phyloP scores from a whole-genome alignment of 2,113 vertebrate species.

The Thamnophis sirtalis region DNA sequence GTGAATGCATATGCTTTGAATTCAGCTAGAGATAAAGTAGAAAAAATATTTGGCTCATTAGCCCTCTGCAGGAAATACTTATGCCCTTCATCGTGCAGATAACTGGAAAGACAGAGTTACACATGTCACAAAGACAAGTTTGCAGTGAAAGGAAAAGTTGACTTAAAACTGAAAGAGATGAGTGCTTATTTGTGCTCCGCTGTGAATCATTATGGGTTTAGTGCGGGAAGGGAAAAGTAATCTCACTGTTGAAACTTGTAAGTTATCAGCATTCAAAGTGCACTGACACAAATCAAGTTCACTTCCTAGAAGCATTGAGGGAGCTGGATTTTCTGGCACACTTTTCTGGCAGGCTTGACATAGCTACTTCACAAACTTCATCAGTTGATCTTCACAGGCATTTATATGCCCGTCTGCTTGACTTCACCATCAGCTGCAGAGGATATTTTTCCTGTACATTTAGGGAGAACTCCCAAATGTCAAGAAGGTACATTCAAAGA shows the following conservation, averaged over 20 bases:
- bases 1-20: conserved; percentile 3
- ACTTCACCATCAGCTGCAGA: neutral
- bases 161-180: neutral
- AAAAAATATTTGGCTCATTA: neutral
- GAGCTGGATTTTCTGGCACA: neutral
- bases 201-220: neutral
- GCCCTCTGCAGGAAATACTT: neutral
- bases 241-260: neutral
- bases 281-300: neutral
- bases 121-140: neutral
- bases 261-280: neutral
- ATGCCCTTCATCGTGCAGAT: neutral
- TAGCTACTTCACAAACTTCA: neutral
- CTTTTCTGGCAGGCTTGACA: neutral
- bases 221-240: neutral
- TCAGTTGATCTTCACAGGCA: neutral
- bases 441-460: neutral
- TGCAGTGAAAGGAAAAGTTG: conserved; percentile 2
- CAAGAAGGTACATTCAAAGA: neutral
- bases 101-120: conserved; percentile 9
- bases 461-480: neutral
- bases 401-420: neutral
- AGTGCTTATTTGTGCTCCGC: neutral
- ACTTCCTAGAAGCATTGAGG: neutral
- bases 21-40: neutral